Evolutionary conservation across 2,888 invertebrate genomes (phyloP).

Genomic region (Cetonia aurata): DNA sequence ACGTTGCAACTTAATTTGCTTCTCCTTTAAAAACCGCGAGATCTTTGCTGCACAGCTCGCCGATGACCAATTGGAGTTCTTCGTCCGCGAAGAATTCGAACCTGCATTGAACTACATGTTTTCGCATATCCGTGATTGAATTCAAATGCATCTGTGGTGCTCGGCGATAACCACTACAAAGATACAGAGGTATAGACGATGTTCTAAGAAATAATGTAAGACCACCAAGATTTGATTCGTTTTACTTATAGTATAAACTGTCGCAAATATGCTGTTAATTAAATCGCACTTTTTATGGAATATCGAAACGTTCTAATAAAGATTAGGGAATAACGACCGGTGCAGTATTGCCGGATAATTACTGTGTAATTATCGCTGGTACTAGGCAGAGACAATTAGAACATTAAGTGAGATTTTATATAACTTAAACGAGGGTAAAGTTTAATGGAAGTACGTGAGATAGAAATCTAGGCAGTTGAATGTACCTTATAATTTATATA

Average conservation of each 20-base stretch:
- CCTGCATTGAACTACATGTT: conserved; percentile 31
- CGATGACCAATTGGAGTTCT: conserved; percentile 20
- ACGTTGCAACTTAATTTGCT: conserved; percentile 30
- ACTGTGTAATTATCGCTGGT: conserved; percentile 42
- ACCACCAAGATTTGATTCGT: conserved; percentile 50
- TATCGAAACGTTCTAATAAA: conserved; percentile 44
- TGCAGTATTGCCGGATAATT: conserved; percentile 44
- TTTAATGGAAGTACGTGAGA: conserved; percentile 34
- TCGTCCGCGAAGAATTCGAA: conserved; percentile 26
- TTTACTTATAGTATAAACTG: conserved; percentile 36
- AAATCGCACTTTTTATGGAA: conserved; percentile 47
- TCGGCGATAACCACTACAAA: background rate
- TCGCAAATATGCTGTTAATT: conserved; percentile 47
- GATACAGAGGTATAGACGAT: conserved; percentile 37
- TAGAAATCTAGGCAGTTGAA: conserved; percentile 32
- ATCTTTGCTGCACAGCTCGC: conserved; percentile 23
- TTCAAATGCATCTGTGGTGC: conserved; percentile 49
- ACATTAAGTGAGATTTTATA: conserved; percentile 41
- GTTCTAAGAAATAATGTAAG: conserved; percentile 49
- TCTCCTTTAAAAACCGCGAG: conserved; percentile 23
- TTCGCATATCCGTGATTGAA: conserved; percentile 49
- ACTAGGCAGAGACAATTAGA: conserved; percentile 46
- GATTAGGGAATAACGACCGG: conserved; percentile 44
- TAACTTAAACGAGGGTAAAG: conserved; percentile 35
- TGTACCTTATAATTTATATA: background rate